A percentile compares a stretch with the other conserved stretches of the same genome.
Evolutionary conservation across 2,888 invertebrate species (phyloP).

Genomic region (Didymodactylos carnosus): DNA sequence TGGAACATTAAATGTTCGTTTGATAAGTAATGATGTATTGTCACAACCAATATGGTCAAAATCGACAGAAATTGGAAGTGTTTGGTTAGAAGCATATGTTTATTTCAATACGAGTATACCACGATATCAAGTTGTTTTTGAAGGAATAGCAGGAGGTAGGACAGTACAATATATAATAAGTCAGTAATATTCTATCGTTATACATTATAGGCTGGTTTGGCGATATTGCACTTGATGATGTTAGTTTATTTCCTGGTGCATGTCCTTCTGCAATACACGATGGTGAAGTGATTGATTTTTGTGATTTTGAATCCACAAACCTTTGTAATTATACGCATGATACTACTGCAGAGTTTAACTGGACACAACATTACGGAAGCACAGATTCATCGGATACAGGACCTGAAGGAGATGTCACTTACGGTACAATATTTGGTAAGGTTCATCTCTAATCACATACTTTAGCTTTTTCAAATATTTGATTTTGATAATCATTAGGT

Average conservation of each 20-base stretch:
- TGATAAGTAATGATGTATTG: too few relatives aligned
- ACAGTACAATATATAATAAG: neutral
- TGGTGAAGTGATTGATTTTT: conserved; percentile 5
- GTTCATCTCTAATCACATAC: too few relatives aligned
- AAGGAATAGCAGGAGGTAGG: conserved; percentile 10
- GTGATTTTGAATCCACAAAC: conserved; percentile 5
- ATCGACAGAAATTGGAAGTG: conserved; percentile 1
- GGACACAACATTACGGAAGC: neutral
- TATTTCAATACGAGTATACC: neutral
- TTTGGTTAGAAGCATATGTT: conserved; percentile 3
- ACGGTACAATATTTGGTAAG: neutral
- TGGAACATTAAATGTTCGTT: conserved; percentile 22
- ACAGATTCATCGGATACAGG: neutral
- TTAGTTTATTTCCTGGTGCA: neutral
- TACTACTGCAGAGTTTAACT: neutral
- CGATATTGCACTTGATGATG: conserved; percentile 7
- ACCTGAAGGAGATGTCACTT: conserved; percentile 4
- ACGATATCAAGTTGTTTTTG: conserved; percentile 9
- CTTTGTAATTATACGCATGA: neutral
- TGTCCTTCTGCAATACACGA: too few relatives aligned
- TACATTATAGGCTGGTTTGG: neutral
- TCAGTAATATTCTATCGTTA: neutral
- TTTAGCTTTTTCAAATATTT: too few relatives aligned
- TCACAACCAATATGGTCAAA: conserved; percentile 8
- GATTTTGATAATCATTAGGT: too few relatives aligned